Evolutionary conservation across 2,888 invertebrate species (phyloP).

Genomic region (Lasioglossum marginatum): DNA sequence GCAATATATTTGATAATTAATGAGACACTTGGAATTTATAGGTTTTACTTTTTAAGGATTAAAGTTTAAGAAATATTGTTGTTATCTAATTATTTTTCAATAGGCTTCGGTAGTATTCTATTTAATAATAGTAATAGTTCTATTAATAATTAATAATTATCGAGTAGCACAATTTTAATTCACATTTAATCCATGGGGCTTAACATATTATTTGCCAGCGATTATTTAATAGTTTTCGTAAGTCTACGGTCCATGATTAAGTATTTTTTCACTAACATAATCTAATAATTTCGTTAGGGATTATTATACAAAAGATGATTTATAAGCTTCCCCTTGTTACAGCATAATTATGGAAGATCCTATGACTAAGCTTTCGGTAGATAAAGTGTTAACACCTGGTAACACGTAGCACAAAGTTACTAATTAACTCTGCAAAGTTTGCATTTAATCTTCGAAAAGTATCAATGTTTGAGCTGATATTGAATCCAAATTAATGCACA

Average conservation of each 20-base stretch:
- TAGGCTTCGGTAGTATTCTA: not conserved
- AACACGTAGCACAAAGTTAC: not conserved
- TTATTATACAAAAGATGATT: not conserved
- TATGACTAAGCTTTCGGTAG: not conserved
- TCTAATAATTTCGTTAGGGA: not conserved
- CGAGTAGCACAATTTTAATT: too few relatives aligned
- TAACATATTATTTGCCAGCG: too few relatives aligned
- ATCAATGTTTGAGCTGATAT: not conserved
- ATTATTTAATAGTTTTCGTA: too few relatives aligned
- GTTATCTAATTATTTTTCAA: not conserved
- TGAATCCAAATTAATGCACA: not conserved
- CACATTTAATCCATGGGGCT: too few relatives aligned
- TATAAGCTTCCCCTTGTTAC: not conserved
- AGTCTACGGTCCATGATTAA: not conserved
- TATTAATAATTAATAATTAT: too few relatives aligned
- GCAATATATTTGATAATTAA: too few relatives aligned
- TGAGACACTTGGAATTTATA: not conserved
- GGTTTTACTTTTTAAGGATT: not conserved
- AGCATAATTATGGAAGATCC: not conserved
- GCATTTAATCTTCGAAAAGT: not conserved
- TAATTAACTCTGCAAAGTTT: slow-evolving; percentile 2
- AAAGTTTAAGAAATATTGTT: not conserved
- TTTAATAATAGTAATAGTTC: too few relatives aligned
- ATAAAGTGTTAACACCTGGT: not conserved
- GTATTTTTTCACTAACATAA: not conserved